Percentiles rank a stretch among this genome's conserved stretches.
phyloP scores from a whole-genome alignment of 2,797 vertebrate species.

The Diplodus puntazzo region DNA sequence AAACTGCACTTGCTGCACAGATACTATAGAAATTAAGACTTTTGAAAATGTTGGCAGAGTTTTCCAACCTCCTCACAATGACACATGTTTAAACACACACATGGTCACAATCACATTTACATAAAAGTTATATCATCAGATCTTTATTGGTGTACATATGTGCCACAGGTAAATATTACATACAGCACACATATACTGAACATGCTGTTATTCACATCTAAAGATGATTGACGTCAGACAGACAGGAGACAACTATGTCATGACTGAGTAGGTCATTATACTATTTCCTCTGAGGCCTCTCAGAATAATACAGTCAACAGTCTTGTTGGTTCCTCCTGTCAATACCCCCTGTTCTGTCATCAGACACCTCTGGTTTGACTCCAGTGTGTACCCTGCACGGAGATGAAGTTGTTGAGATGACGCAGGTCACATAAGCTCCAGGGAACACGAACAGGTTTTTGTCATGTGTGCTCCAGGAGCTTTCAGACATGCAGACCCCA shows the following conservation, averaged over 20 bases:
- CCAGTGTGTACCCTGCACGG: conserved; percentile 38
- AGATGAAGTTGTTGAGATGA: conserved; percentile 38
- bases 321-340: conserved; percentile 23
- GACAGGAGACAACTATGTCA: not conserved
- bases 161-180: conserved; percentile 12
- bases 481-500: conserved; percentile 8
- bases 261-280: not conserved
- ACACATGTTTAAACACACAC: not conserved
- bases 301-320: conserved; percentile 31
- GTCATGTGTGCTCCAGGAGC: conserved; percentile 18
- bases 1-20: too few relatives aligned
- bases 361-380: conserved; percentile 50
- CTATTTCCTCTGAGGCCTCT: conserved; percentile 14
- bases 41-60: not conserved
- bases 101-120: too few relatives aligned
- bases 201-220: not conserved
- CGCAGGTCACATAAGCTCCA: conserved; percentile 1
- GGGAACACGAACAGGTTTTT: conserved; percentile 40
- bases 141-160: not conserved
- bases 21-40: not conserved
- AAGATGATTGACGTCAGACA: conserved; percentile 15
- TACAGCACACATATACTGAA: conserved; percentile 1
- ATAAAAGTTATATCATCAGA: not conserved
- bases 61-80: not conserved
- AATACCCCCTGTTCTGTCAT: conserved; percentile 24